These are phyloP conservation scores for Planococcus citri DNA, from an alignment of 1,140 invertebrate genomes.

Conservation along the genomic window DNA sequence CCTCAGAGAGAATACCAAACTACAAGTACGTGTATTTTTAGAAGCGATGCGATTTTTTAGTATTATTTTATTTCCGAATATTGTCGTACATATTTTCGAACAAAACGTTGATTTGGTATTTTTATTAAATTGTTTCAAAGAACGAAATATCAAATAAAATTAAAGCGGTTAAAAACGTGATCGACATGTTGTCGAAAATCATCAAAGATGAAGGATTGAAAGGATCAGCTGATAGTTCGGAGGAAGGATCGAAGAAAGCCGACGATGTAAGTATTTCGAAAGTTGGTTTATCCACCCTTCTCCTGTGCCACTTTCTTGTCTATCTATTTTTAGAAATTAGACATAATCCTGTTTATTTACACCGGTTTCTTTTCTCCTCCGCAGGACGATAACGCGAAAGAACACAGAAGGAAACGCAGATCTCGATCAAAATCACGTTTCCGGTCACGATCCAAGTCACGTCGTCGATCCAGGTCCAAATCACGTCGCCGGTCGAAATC, in stretches of 20 bases:
- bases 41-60: background rate
- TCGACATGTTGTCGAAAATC: conserved; percentile 67
- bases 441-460: background rate
- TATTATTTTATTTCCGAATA: no score
- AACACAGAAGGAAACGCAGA: background rate
- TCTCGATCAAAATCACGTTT: no score
- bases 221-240: background rate
- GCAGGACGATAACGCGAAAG: background rate
- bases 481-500: background rate
- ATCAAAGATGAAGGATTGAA: conserved; percentile 47
- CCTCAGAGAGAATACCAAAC: conserved; percentile 61
- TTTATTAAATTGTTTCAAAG: no score
- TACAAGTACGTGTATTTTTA: conserved; percentile 48
- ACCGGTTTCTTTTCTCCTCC: no score
- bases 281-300: no score
- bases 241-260: background rate
- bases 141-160: conserved; percentile 68
- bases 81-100: no score
- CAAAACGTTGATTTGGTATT: no score
- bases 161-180: conserved; percentile 67
- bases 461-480: background rate
- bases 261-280: background rate
- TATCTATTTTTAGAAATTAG: no score
- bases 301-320: no score
- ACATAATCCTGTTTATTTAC: no score